Conservation (phyloP, 2,888 invertebrate species). For the Xanthorhoe designata region DNA sequence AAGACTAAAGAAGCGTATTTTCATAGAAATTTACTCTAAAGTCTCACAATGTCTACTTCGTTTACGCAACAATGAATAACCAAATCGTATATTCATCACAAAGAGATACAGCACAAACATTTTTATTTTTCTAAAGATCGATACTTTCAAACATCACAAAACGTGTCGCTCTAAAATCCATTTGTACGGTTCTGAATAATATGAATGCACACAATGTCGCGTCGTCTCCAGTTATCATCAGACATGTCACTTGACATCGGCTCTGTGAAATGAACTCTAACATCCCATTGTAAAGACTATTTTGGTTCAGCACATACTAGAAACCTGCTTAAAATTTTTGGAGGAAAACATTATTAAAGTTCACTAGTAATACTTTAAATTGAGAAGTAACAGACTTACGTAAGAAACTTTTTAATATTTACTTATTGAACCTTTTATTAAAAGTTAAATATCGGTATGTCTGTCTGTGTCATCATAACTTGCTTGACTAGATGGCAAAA, state of each 20-base stretch:
- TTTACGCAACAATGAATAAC: not conserved
- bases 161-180: constrained; percentile 19
- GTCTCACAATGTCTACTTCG: too few species aligned
- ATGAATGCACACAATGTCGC: constrained; percentile 27
- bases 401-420: not conserved
- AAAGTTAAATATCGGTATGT: too few species aligned
- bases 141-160: constrained; percentile 25
- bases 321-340: not conserved
- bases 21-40: too few species aligned
- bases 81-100: not conserved
- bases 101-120: not conserved
- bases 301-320: not conserved
- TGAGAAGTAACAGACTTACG: not conserved
- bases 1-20: too few species aligned
- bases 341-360: not conserved
- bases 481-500: too few species aligned
- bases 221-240: constrained; percentile 15
- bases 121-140: constrained; percentile 9
- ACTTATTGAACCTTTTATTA: not conserved
- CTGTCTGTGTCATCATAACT: too few species aligned
- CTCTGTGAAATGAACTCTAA: constrained; percentile 14
- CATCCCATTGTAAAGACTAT: not conserved
- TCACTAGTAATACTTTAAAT: not conserved
- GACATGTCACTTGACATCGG: constrained; percentile 10
- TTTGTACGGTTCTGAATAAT: constrained; percentile 26